These are phyloP conservation scores for Hypotaenidia okinawae DNA, from an alignment of 2,797 vertebrate species.

Conservation along the genomic window DNA sequence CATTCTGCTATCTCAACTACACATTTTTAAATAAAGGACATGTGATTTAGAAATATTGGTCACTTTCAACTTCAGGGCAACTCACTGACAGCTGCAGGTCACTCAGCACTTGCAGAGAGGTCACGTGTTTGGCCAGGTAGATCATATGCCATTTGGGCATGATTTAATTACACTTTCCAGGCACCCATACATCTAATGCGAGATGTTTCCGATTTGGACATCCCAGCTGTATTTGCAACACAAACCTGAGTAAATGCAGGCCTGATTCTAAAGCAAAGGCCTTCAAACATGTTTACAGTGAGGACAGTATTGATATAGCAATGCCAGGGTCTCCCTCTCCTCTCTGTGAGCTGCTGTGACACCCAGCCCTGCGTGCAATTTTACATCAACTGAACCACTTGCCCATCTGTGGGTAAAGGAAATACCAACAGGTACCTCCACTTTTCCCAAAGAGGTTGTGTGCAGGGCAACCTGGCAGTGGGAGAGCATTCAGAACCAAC, in stretches of 20 bases:
- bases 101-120: neutral
- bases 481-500: neutral
- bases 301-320: neutral
- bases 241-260: neutral
- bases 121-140: conserved; percentile 21
- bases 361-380: neutral
- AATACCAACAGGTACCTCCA: neutral
- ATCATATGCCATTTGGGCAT: neutral
- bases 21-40: neutral
- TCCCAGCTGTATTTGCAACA: neutral
- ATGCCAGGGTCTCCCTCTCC: neutral
- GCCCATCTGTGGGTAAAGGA: neutral
- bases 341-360: neutral
- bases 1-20: neutral
- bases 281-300: neutral
- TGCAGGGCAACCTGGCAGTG: neutral
- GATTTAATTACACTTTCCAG: neutral
- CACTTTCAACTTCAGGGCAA: neutral
- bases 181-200: neutral
- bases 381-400: accelerated
- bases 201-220: neutral
- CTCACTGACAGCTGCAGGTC: neutral
- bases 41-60: neutral
- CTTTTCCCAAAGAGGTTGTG: neutral
- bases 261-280: neutral